Conservation (phyloP, 2,888 invertebrate genomes). For the Oxyteleia sp. region DNA sequence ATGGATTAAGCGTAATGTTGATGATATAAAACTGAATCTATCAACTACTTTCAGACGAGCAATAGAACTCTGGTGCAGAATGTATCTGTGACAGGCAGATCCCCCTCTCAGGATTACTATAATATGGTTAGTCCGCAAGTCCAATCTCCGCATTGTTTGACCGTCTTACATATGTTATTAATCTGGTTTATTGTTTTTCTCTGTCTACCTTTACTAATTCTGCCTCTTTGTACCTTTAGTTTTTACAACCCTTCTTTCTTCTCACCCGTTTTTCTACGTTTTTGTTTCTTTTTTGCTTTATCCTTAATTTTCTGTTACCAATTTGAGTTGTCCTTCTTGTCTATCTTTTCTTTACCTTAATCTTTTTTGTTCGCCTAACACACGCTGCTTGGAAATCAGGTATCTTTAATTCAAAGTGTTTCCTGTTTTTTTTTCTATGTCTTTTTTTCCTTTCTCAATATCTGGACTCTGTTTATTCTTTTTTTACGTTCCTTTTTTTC, state of each 20-base stretch:
- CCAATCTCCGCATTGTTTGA: constrained; percentile 88
- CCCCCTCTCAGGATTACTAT: constrained; percentile 88
- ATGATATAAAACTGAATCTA: constrained; percentile 87
- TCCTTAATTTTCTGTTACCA: constrained; percentile 33
- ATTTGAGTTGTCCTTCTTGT: neutral
- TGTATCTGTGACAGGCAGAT: constrained; percentile 88
- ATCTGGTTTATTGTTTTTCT: constrained; percentile 82
- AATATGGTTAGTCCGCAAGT: constrained; percentile 87
- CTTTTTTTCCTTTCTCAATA: neutral
- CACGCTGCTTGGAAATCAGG: constrained; percentile 65
- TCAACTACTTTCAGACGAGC: constrained; percentile 88
- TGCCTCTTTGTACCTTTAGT: constrained; percentile 72
- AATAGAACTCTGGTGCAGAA: constrained; percentile 88
- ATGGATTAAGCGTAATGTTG: constrained; percentile 80
- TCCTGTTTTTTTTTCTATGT: constrained; percentile 32
- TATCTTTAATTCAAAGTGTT: constrained; percentile 59
- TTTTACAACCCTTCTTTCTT: constrained; percentile 64
- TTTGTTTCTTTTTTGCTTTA: constrained; percentile 54
- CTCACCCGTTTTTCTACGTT: constrained; percentile 56
- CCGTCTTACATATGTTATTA: constrained; percentile 86
- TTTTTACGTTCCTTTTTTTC: constrained; percentile 1
- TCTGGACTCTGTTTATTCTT: constrained; percentile 8
- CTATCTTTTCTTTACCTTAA: constrained; percentile 21
- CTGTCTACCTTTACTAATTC: constrained; percentile 74
- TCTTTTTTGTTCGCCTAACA: constrained; percentile 61